phyloP scores from a whole-genome alignment of 2,797 vertebrate genomes.

The Pseudochirops cupreus region DNA sequence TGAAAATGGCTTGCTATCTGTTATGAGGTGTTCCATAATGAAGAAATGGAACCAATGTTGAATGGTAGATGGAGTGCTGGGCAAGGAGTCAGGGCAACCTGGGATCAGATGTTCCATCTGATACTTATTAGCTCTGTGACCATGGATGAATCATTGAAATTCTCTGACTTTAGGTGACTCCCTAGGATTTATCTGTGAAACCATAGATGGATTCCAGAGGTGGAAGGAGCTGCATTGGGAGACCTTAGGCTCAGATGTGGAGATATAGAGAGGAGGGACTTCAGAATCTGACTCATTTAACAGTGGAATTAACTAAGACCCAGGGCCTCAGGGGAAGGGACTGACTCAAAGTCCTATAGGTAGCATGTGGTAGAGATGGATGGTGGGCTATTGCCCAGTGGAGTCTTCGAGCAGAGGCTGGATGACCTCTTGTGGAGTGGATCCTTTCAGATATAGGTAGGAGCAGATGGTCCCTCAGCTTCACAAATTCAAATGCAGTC shows the following conservation, averaged over 20 bases:
- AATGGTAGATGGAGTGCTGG: neutral
- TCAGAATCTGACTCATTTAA: neutral
- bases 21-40: slow-evolving; percentile 42
- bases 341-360: neutral
- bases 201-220: neutral
- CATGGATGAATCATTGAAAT: neutral
- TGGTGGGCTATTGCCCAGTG: neutral
- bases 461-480: neutral
- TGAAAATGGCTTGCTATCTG: slow-evolving; percentile 24
- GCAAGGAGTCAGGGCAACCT: neutral
- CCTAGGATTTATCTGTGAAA: neutral
- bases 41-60: neutral
- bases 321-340: neutral
- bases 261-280: neutral
- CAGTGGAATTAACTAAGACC: neutral
- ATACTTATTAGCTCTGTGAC: neutral
- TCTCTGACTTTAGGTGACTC: neutral
- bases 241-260: neutral
- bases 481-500: neutral
- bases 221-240: neutral
- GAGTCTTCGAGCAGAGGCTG: neutral
- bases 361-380: neutral
- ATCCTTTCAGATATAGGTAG: neutral
- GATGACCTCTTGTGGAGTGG: neutral
- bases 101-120: neutral